Percentiles rank a stretch among this genome's conserved stretches.
These are phyloP conservation scores for Patagioenas fasciata DNA, from an alignment of 2,113 vertebrate genomes.

Conservation along the genomic window DNA sequence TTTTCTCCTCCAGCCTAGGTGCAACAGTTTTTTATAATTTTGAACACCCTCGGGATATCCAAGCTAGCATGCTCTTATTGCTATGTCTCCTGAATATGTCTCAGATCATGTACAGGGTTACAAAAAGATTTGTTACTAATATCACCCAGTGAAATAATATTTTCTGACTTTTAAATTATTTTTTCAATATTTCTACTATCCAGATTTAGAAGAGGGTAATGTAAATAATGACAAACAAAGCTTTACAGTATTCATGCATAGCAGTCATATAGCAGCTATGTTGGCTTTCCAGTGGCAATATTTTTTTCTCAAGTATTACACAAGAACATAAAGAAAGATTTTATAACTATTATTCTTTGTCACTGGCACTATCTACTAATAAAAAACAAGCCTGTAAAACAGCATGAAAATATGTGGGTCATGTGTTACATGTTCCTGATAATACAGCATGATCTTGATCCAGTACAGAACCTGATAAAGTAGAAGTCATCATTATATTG, in stretches of 20 bases:
- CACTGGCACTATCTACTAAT: background rate
- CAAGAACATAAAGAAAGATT: background rate
- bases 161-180: background rate
- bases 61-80: no score
- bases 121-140: no score
- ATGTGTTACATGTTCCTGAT: background rate
- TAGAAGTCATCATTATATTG: background rate
- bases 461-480: background rate
- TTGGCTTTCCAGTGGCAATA: background rate
- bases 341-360: background rate
- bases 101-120: no score
- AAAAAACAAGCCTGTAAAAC: background rate
- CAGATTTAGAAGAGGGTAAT: background rate
- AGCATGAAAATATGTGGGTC: background rate
- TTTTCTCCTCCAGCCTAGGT: no score
- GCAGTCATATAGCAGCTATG: background rate
- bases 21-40: no score
- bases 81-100: no score
- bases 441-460: background rate
- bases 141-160: background rate
- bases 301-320: background rate
- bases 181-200: background rate
- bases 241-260: background rate
- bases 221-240: background rate
- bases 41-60: no score